A percentile compares a stretch with the other conserved stretches of the same genome.
phyloP scores from a whole-genome alignment of 2,888 invertebrate species.

The Anagyrus pseudococci region DNA sequence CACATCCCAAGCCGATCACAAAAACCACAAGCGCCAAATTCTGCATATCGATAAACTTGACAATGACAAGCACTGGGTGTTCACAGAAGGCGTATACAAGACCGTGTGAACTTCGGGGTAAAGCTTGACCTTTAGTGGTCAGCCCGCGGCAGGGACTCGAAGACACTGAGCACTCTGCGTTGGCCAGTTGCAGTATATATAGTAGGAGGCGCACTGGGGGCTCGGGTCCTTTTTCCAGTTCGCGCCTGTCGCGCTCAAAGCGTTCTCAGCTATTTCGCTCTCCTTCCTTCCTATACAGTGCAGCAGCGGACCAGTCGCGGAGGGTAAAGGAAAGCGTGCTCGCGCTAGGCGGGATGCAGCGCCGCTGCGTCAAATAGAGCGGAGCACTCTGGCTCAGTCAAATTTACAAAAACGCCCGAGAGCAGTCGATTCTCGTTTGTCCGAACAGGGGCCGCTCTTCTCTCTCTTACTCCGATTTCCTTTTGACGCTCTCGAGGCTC shows the following conservation, averaged over 20 bases:
- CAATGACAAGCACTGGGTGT: too few relatives aligned
- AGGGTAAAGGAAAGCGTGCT: too few relatives aligned
- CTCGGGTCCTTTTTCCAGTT: conserved; percentile 59
- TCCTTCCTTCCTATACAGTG: conserved; percentile 42
- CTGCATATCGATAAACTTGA: not conserved
- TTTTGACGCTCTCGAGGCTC: too few relatives aligned
- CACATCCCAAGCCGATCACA: conserved; percentile 41
- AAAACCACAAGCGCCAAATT: conserved; percentile 23
- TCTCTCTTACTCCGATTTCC: too few relatives aligned
- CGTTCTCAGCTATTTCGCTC: conserved; percentile 43
- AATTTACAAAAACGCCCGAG: conserved; percentile 57
- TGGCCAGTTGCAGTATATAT: conserved; percentile 61
- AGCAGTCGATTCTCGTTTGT: too few relatives aligned
- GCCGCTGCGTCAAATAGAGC: conserved; percentile 59
- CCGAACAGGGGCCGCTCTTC: too few relatives aligned
- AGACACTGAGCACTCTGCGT: conserved; percentile 54
- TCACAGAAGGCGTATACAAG: too few relatives aligned
- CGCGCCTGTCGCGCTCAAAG: conserved; percentile 54
- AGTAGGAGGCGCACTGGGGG: too few relatives aligned
- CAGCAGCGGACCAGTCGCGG: conserved; percentile 41
- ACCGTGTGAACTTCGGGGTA: too few relatives aligned
- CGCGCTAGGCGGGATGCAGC: too few relatives aligned
- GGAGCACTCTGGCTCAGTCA: conserved; percentile 60
- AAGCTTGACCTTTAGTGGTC: not conserved
- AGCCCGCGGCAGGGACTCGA: conserved; percentile 19